These are phyloP conservation scores for Noctua janthina DNA, from an alignment of 2,888 invertebrate genomes.

Conservation along the genomic window DNA sequence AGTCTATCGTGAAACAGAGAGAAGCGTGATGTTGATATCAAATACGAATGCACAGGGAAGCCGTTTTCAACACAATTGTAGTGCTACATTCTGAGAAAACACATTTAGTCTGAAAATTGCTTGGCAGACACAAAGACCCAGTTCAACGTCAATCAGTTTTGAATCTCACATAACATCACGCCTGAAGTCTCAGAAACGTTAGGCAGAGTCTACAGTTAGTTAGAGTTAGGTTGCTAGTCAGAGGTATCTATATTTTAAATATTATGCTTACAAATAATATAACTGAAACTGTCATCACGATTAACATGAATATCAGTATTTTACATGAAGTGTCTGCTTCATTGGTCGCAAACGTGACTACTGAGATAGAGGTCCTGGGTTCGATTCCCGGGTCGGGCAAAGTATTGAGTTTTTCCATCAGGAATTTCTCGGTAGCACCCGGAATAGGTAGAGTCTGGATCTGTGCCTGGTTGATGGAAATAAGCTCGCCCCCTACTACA, in stretches of 20 bases:
- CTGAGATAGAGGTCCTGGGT: no score
- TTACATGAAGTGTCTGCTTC: background rate
- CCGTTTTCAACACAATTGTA: background rate
- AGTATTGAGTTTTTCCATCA: no score
- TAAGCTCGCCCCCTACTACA: no score
- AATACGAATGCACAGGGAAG: background rate
- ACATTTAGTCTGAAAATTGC: background rate
- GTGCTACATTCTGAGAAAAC: background rate
- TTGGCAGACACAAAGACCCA: background rate
- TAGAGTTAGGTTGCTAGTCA: background rate
- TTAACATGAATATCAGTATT: background rate
- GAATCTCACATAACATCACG: background rate
- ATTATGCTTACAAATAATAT: background rate
- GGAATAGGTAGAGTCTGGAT: no score
- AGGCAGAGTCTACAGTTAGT: no score
- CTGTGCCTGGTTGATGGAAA: no score
- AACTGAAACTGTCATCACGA: background rate
- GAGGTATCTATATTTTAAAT: background rate
- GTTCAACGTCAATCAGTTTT: conserved; percentile 12
- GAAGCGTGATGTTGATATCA: background rate
- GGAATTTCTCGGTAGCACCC: no score
- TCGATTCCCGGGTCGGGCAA: no score
- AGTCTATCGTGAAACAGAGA: background rate
- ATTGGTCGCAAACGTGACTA: no score
- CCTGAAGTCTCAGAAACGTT: background rate